phyloP scores from a whole-genome alignment of 2,113 vertebrate species.

The Ceuthmochares aereus region DNA sequence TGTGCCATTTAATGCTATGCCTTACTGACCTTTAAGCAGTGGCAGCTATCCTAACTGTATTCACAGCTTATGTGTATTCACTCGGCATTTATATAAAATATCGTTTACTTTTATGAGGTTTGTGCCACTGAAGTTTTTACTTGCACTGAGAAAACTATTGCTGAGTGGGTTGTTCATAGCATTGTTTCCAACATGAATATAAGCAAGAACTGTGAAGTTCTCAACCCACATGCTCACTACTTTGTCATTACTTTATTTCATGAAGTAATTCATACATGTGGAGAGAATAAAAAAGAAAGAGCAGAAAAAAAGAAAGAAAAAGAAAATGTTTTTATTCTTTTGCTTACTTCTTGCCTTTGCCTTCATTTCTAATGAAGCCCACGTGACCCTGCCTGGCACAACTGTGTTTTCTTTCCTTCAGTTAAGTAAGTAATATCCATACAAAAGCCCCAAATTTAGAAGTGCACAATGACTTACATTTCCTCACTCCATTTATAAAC shows the following conservation, averaged over 20 bases:
- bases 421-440: conserved; percentile 42
- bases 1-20: conserved; percentile 57
- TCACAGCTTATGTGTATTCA: conserved; percentile 68
- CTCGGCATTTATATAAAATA: conserved; percentile 70
- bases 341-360: background rate
- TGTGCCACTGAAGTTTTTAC: conserved; percentile 29
- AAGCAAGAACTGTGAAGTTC: conserved; percentile 5
- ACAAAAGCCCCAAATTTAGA: conserved; percentile 48
- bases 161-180: background rate
- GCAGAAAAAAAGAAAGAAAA: background rate
- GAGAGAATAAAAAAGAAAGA: background rate
- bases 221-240: background rate
- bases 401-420: conserved; percentile 13
- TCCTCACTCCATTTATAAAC: conserved; percentile 31
- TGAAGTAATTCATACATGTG: background rate
- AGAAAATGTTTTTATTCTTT: background rate
- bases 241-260: background rate
- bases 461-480: conserved; percentile 43
- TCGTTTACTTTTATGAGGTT: conserved; percentile 58
- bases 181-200: conserved; percentile 33
- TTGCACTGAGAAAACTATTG: conserved; percentile 18
- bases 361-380: background rate
- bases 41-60: conserved; percentile 70
- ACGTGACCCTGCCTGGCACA: background rate
- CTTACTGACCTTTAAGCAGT: conserved; percentile 76